These are phyloP conservation scores for Drosophila oshimai DNA, from an alignment of 1,140 invertebrate species.

Conservation along the genomic window DNA sequence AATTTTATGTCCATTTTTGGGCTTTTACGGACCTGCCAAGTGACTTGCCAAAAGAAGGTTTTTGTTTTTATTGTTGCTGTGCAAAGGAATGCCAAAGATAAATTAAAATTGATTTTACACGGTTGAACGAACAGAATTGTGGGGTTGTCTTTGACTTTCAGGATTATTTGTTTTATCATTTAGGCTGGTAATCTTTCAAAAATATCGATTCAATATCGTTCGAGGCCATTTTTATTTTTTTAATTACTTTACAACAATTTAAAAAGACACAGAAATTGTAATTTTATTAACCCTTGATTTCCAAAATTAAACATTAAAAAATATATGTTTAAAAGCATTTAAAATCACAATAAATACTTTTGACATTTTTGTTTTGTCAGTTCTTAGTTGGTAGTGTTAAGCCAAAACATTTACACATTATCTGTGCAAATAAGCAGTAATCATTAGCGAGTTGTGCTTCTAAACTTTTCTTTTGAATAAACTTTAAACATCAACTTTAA, in stretches of 20 bases:
- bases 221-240: no score
- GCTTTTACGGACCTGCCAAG: conserved; percentile 41
- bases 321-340: no score
- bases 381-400: conserved; percentile 8
- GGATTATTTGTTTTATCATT: background rate
- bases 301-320: no score
- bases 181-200: background rate
- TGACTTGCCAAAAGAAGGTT: conserved; percentile 48
- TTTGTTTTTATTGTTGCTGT: background rate
- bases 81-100: conserved; percentile 33
- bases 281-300: no score
- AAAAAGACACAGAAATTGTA: no score
- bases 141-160: background rate
- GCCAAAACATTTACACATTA: conserved; percentile 20
- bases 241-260: no score
- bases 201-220: no score
- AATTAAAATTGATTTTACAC: conserved; percentile 74
- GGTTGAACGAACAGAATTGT: background rate
- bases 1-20: conserved; percentile 49
- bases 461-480: conserved; percentile 20
- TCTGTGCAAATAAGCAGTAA: conserved; percentile 13
- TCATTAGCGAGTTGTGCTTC: conserved; percentile 14
- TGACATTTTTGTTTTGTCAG: background rate
- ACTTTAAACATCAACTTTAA: conserved; percentile 27
- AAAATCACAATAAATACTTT: no score